A percentile compares a stretch with the other conserved stretches of the same genome.
Conservation (phyloP, 2,888 invertebrate genomes). For the Anthophora plumipes region DNA sequence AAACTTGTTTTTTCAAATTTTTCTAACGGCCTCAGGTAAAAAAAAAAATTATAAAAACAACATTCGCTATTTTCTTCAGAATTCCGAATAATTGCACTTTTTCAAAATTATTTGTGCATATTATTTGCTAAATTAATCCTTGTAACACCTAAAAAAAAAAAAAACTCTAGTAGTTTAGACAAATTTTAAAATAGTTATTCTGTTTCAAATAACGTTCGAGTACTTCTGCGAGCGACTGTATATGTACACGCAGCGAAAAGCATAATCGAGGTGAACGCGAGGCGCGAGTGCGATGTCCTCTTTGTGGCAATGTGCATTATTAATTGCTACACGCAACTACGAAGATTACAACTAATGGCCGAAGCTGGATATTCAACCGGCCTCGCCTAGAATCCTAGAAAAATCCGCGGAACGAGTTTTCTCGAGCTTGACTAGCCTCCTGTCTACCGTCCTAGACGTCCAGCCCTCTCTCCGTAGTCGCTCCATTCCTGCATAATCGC, state of each 20-base stretch:
- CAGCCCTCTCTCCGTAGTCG: constrained; percentile 12
- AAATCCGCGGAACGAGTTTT: constrained; percentile 60
- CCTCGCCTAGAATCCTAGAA: constrained; percentile 64
- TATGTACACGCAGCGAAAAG: constrained; percentile 7
- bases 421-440: constrained; percentile 48
- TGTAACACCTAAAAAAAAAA: too few species aligned
- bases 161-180: too few species aligned
- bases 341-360: constrained; percentile 62
- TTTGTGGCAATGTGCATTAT: constrained; percentile 60
- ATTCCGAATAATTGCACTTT: too few species aligned
- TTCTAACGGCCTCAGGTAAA: too few species aligned
- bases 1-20: too few species aligned
- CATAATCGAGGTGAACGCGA: constrained; percentile 52
- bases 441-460: constrained; percentile 57
- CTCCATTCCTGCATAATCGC: constrained; percentile 64
- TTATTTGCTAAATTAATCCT: too few species aligned
- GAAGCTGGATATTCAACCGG: constrained; percentile 56
- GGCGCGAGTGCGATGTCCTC: constrained; percentile 61
- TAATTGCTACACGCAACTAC: constrained; percentile 60
- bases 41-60: too few species aligned
- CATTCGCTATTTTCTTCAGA: too few species aligned
- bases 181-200: too few species aligned
- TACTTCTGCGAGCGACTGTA: too few species aligned
- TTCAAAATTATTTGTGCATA: too few species aligned
- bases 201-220: too few species aligned